Evolutionary conservation across 1,140 invertebrate genomes (phyloP).

Genomic region (Penaeus chinensis): DNA sequence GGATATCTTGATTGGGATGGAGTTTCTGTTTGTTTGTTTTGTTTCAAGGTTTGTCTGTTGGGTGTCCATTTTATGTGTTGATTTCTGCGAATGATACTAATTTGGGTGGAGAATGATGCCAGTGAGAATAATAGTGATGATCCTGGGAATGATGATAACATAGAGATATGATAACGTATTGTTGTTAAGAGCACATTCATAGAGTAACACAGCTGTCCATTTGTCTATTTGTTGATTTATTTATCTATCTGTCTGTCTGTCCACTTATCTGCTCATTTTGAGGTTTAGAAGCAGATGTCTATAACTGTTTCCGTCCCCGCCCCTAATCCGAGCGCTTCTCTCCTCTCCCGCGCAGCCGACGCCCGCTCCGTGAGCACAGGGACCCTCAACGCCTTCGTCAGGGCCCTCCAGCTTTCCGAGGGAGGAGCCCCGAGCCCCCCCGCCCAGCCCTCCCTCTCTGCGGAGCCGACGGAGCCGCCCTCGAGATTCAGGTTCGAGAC

Average conservation of each 20-base stretch:
- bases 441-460: neutral
- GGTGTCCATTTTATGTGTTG: too few relatives aligned
- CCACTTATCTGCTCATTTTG: neutral
- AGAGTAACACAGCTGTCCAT: neutral
- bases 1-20: neutral
- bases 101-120: too few relatives aligned
- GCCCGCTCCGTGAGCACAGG: constrained; percentile 8
- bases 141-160: too few relatives aligned
- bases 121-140: too few relatives aligned
- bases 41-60: too few relatives aligned
- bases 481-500: constrained; percentile 52
- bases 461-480: constrained; percentile 13
- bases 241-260: neutral
- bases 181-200: too few relatives aligned
- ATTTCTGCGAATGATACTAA: too few relatives aligned
- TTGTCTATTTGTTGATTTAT: neutral
- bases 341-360: neutral
- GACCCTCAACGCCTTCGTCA: constrained; percentile 10
- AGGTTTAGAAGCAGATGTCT: neutral
- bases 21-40: neutral
- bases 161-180: too few relatives aligned
- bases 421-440: neutral
- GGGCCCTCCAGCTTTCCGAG: constrained; percentile 15
- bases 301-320: neutral
- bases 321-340: neutral